Conservation (phyloP, 2,113 vertebrate species). For the Argyrosomus japonicus region DNA sequence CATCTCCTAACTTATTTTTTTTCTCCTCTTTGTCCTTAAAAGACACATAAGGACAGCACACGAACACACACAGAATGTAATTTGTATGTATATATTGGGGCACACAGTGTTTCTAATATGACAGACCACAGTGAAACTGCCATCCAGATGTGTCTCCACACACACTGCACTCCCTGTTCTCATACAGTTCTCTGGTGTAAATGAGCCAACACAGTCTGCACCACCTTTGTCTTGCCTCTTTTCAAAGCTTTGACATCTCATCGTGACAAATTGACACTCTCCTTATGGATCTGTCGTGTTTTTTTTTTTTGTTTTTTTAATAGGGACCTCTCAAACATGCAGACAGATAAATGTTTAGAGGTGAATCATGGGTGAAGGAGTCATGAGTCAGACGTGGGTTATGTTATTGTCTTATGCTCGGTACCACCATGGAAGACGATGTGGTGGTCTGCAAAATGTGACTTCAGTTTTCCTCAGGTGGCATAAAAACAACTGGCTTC, state of each 20-base stretch:
- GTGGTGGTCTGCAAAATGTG: constrained; percentile 72
- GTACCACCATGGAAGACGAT: constrained; percentile 71
- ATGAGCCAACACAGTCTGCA: constrained; percentile 27
- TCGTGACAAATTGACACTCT: constrained; percentile 24
- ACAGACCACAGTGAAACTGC: constrained; percentile 46
- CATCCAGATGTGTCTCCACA: constrained; percentile 71
- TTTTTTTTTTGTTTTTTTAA: background rate
- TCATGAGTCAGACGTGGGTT: constrained; percentile 62
- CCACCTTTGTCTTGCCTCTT: background rate
- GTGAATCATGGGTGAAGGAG: constrained; percentile 54
- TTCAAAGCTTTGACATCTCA: constrained; percentile 19
- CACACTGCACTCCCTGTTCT: constrained; percentile 28
- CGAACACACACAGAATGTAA: constrained; percentile 10
- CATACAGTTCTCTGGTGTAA: constrained; percentile 4
- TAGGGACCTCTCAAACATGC: constrained; percentile 31
- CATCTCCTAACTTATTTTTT: background rate
- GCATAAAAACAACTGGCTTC: constrained; percentile 25
- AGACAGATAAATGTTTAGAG: constrained; percentile 73
- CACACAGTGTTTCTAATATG: constrained; percentile 34
- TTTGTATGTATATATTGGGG: constrained; percentile 34
- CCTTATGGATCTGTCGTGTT: constrained; percentile 18
- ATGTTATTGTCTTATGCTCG: constrained; percentile 70
- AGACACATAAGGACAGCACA: constrained; percentile 34
- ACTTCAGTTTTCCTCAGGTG: constrained; percentile 52
- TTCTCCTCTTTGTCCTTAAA: background rate